A percentile compares a stretch with the other conserved stretches of the same genome.
phyloP scores from a whole-genome alignment of 2,888 invertebrate species.

The Ectropis crepuscularia region DNA sequence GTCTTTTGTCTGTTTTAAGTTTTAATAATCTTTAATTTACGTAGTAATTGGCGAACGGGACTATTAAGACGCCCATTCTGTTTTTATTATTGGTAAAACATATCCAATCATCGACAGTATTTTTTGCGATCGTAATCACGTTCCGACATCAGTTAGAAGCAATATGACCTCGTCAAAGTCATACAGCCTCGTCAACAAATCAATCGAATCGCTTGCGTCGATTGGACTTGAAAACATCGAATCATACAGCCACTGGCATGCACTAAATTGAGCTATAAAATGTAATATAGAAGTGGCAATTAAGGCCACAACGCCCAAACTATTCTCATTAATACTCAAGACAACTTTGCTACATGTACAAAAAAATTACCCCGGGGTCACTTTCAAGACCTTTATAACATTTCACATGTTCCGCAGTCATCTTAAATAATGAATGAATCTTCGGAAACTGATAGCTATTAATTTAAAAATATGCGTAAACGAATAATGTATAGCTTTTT shows the following conservation, averaged over 20 bases:
- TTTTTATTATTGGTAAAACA: neutral
- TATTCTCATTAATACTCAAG: slow-evolving; percentile 1
- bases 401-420: slow-evolving; percentile 16
- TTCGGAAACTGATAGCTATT: neutral
- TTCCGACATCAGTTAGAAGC: neutral
- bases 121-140: neutral
- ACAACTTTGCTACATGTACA: neutral
- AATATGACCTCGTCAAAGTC: slow-evolving; percentile 11
- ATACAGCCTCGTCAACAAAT: slow-evolving; percentile 10
- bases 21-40: too few species aligned
- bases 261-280: slow-evolving; percentile 17
- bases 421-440: slow-evolving; percentile 15
- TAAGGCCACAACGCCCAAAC: slow-evolving; percentile 2
- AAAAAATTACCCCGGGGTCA: slow-evolving; percentile 7
- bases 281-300: slow-evolving; percentile 7
- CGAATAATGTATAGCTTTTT: slow-evolving; percentile 6
- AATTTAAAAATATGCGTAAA: slow-evolving; percentile 8
- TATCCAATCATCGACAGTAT: neutral
- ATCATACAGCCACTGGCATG: slow-evolving; percentile 12
- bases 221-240: slow-evolving; percentile 4
- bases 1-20: too few species aligned
- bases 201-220: slow-evolving; percentile 14
- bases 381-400: slow-evolving; percentile 16
- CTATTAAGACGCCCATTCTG: neutral
- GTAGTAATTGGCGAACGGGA: neutral